These are phyloP conservation scores for Venusia cambrica DNA, from an alignment of 2,888 invertebrate species.

Conservation along the genomic window DNA sequence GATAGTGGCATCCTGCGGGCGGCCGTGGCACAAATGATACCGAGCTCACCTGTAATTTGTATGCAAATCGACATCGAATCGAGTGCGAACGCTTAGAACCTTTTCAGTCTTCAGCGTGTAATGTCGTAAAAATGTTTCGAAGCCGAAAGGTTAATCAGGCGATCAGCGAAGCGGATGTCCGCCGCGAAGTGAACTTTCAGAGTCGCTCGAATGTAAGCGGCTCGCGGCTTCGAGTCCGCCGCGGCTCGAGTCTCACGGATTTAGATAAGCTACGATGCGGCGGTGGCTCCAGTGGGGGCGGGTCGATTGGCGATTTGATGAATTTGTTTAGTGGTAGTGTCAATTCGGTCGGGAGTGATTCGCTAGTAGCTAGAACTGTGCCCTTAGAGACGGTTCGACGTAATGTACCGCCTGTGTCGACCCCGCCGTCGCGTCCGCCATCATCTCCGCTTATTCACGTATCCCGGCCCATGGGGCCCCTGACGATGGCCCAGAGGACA, in stretches of 20 bases:
- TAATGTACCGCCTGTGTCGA: conserved; percentile 65
- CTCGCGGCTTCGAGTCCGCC: conserved; percentile 80
- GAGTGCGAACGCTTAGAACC: conserved; percentile 60
- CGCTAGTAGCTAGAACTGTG: conserved; percentile 85
- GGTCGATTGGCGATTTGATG: conserved; percentile 90
- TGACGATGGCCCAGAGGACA: conserved; percentile 86
- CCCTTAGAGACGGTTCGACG: conserved; percentile 86
- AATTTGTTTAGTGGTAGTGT: conserved; percentile 87
- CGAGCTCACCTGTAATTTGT: conserved; percentile 63
- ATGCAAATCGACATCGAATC: conserved; percentile 62
- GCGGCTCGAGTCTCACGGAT: conserved; percentile 87
- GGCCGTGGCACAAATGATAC: conserved; percentile 76
- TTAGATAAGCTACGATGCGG: conserved; percentile 83
- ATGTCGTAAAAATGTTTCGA: conserved; percentile 60
- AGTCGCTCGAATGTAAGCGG: conserved; percentile 65
- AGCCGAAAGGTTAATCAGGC: conserved; percentile 61
- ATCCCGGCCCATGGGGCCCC: conserved; percentile 72
- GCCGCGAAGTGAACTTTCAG: conserved; percentile 80
- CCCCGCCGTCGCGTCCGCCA: conserved; percentile 63
- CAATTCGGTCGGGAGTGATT: conserved; percentile 87
- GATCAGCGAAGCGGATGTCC: conserved; percentile 70
- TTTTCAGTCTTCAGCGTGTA: conserved; percentile 44
- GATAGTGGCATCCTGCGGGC: conserved; percentile 75
- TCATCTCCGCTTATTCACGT: conserved; percentile 68
- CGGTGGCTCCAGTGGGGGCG: conserved; percentile 71